Evolutionary conservation across 2,113 vertebrate genomes (phyloP), one percentile per base, ranked within the genome.

Genomic region (Zingel zingel): DNA sequence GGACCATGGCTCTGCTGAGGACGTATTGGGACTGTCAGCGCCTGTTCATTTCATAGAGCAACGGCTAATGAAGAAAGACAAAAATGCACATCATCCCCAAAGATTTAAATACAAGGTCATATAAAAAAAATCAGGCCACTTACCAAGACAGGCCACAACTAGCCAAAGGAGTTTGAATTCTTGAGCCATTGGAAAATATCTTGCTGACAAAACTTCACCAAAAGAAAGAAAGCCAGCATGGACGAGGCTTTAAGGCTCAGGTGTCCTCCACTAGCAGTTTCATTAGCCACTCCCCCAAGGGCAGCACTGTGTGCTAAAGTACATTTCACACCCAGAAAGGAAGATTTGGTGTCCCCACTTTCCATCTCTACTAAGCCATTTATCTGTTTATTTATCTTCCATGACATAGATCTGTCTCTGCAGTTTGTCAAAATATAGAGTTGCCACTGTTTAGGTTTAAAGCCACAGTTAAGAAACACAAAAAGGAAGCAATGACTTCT

Each of bases 201-300:
- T 12, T 2, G 2, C 6, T 13, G 23, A 23, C 6, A 23, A 79
- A 69, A 0, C 5, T 11, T 39, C 9, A 59, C 21, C 18, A 45
- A 8, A 25, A 70, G 9, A 15, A 50, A 76, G 47, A 76, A 75
- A 73, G 10, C 2, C 56, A 64, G 8, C 2, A 36, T 59, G 2
- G 18, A 9, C 19, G 16, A 45, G 30, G 30, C 43, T 36, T 68
- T 1, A 83, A 21, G 51, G 27, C 45, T 63, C 51, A 72, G 50
- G n/a, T 68, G 47, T 79, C 5, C n/a, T 51, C 19, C 2, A 19
- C 73, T 25, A n/a, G 43, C 0, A 8, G 82, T 90, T 91, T 92
- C 66, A 75, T 56, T 72, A 65, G 85, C 89, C 92, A 86, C 91
- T 74, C 90, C 90, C 88, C 43, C 0, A 0, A 23, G 72, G 82